Base-by-base conservation (phyloP, 2,888 invertebrate genomes). In the Dorcus hopei region DNA sequence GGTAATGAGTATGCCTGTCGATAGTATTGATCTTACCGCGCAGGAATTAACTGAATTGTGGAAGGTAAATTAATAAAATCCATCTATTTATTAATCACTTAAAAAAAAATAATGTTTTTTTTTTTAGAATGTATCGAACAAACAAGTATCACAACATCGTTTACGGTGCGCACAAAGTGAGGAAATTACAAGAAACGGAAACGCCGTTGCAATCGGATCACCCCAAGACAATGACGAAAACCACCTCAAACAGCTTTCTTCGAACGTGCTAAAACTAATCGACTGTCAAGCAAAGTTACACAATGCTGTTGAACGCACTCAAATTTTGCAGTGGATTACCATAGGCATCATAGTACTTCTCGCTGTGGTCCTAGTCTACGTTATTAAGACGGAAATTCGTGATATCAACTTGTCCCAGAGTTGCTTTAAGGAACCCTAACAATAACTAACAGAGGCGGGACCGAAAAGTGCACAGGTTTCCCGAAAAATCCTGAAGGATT, bases 1-100 rank as follows among this genome's bases (percentile, higher is more conserved):
- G 19, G 87, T 96, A 2, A 90, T 95, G 90, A 89, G 90, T 39
- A 85, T 91, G 65, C 84, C 87, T 40, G 82, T 88, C 0, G 81
- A 82, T 38, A 84, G 83, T 56, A 74, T 80, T 0, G 84, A 85
- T 61, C 68, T 84, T 47, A 80, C 84, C 1, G 71, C 78, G 0
- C 83, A 85, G 63, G 90, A 91, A 66, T 75, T 93, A 6, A 74
- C 84, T 0, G 89, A 90, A 8, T 77, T 94, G 55, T 92, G 93
- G 91, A 91, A 90, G 79, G 85, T 82, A 75, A 64, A 14, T 14
- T 14, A 14, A 14, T 14, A 14, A 14, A 14, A 16, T 47, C 0
- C 9, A 43, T 23, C 23, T 7, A 49, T 41, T 53, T 16, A 9
- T 9, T 26, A 9, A 9, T 8, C n/a, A 33, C 2, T 16, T 11